Conservation (phyloP, 2,797 vertebrate species). For the Melopsittacus undulatus region DNA sequence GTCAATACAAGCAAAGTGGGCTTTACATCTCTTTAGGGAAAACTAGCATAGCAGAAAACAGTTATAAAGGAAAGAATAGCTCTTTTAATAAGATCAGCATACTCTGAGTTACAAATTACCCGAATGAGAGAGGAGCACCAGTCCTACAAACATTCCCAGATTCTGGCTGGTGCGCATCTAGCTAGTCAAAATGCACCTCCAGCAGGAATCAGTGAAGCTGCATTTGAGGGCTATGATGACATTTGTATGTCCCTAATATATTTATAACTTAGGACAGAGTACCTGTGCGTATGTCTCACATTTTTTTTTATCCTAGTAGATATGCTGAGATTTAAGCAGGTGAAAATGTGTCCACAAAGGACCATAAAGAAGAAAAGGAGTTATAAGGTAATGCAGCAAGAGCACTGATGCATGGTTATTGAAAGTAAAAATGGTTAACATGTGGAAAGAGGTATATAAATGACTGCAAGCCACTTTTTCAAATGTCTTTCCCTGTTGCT, state of each 20-base stretch:
- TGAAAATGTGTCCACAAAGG: constrained; percentile 68
- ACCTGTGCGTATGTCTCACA: neutral
- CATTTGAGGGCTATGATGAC: constrained; percentile 15
- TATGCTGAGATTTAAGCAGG: constrained; percentile 58
- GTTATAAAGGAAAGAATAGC: neutral
- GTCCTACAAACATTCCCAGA: neutral
- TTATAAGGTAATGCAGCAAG: constrained; percentile 69
- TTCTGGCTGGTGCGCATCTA: neutral
- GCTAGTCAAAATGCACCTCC: neutral
- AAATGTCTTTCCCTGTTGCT: constrained; percentile 64
- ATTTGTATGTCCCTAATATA: constrained; percentile 45
- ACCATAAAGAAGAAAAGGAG: constrained; percentile 69
- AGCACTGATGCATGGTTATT: constrained; percentile 69
- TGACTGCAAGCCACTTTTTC: constrained; percentile 66
- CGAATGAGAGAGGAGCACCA: neutral
- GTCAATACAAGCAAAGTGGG: neutral
- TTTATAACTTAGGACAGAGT: constrained; percentile 32
- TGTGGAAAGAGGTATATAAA: constrained; percentile 69
- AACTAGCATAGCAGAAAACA: neutral
- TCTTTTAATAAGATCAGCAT: neutral
- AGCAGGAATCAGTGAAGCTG: neutral
- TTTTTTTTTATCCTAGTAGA: constrained; percentile 31
- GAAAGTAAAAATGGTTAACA: constrained; percentile 69
- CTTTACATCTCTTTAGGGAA: neutral
- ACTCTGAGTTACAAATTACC: neutral